Evolutionary conservation across 2,888 invertebrate genomes (phyloP), one percentile per base, ranked within the genome.

Genomic region (Cephonodes hylas): DNA sequence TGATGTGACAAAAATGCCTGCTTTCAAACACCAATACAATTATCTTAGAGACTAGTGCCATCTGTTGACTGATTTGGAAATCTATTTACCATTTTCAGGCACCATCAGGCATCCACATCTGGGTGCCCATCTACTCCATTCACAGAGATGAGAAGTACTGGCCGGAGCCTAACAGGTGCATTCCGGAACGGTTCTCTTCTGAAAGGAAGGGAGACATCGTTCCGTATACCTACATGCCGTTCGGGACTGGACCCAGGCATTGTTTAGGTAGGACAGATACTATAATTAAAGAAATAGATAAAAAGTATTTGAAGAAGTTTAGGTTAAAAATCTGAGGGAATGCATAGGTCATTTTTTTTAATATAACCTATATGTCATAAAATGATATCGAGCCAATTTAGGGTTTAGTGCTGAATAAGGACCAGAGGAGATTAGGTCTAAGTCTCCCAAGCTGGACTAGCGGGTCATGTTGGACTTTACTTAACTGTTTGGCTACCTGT

Each of bases 161-260:
- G 80, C 80, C 85, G 0, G 73, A 88, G 2, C 91, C 85, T 0
- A 64, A 79, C 64, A 45, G 38, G 3, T 84, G 75, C 59, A 70
- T 76, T 3, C 85, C 85, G 0, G 81, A 81, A 44, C 66, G 85
- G 2, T 85, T 85, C 74, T 70, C 82, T 3, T 69, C 83, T 10
- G 73, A 74, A 10, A 73, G 76, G 59, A 81, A 77, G 60, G 70
- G 77, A 1, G 62, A 79, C 6, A 84, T 88, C 18, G 70, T 79
- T 58, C 86, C 88, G 0, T 87, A 87, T 64, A 83, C 85, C 0
- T 92, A 88, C 58, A 66, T 91, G 62, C 90, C 91, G 0, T 92
- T 92, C 60, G 92, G 92, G 1, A 78, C 80, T n/a, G 91, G 91
- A 44, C 92, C 91, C 0, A 71, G 91, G 34, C 86, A 85, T 72